phyloP scores from a whole-genome alignment of 2,888 invertebrate genomes.

The Epiblema foenella region DNA sequence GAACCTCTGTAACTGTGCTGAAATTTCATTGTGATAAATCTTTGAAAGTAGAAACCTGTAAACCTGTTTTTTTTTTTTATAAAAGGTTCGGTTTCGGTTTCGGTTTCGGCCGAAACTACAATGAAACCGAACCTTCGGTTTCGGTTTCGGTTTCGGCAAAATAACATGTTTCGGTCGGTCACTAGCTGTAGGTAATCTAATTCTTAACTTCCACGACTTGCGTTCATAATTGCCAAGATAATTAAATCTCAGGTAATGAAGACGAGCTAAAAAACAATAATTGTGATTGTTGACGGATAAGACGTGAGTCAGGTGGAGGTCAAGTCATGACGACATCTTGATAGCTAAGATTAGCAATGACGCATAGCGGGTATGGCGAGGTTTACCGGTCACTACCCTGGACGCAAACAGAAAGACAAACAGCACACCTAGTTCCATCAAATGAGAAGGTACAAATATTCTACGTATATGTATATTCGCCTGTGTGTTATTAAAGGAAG shows the following conservation, averaged over 20 bases:
- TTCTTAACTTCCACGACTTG: slow-evolving; percentile 16
- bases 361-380: slow-evolving; percentile 61
- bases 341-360: slow-evolving; percentile 75
- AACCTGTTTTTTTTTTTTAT: too few relatives aligned
- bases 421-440: slow-evolving; percentile 22
- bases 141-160: too few relatives aligned
- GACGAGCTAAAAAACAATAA: slow-evolving; percentile 38
- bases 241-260: slow-evolving; percentile 34
- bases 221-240: slow-evolving; percentile 32
- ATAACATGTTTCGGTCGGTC: too few relatives aligned
- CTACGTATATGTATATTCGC: too few relatives aligned
- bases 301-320: slow-evolving; percentile 66
- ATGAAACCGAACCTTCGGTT: too few relatives aligned
- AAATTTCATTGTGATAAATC: too few relatives aligned
- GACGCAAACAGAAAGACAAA: slow-evolving; percentile 28
- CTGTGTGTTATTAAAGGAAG: not conserved
- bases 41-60: too few relatives aligned
- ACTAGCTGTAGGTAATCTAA: slow-evolving; percentile 18
- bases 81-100: too few relatives aligned
- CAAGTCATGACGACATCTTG: slow-evolving; percentile 59
- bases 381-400: slow-evolving; percentile 60
- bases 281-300: slow-evolving; percentile 47
- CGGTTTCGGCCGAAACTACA: too few relatives aligned
- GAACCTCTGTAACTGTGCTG: too few relatives aligned
- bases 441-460: slow-evolving; percentile 6